Evolutionary conservation across 1,140 invertebrate species (phyloP), one percentile per base, ranked within the genome.

Genomic region (Hylyphantes graminicola): DNA sequence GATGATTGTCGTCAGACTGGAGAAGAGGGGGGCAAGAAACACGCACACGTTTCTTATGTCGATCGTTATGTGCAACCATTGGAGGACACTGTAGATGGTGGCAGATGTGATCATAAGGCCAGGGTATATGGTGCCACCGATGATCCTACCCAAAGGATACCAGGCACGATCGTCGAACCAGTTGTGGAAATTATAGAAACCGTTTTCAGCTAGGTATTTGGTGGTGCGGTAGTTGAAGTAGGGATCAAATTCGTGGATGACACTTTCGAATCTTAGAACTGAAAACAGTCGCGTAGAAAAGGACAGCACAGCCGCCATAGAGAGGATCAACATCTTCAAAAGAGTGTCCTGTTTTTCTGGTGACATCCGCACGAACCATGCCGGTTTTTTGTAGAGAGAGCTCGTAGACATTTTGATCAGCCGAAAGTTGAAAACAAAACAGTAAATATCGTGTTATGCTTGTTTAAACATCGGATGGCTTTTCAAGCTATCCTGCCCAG

Each of bases 101-200:
- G 96, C 96, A 51, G 97, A 98, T 15, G 98, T 99, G 53, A 99
- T 92, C 98, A 99, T 99, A 84, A 99, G 90, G 91, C 91, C 97
- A 87, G 98, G 97, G 90, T 99, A 99, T 86, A 99, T 99, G 17
- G 97, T 99, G 85, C 96, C 95, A 90, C 96, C 96, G 90, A 99
- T 98, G 89, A 99, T 99, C 90, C 97, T 93, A 12, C 97, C 97
- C 53, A 99, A 91, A 0, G 97, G 97, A 92, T 99, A 99, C 98
- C 98, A 99, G 88, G 97, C 97, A 90, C 96, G 90, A 89, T 99
- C 97, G 92, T 99, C 97, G 92, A 99, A 99, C 97, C 97, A 99
- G 90, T 99, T 99, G 89, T 98, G 96, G 90, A 99, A 99, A 84
- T 94, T 95, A 90, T 99, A 99, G 90, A 98, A 99, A 4, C 97